These are phyloP conservation scores for Philopotamus ludificatus DNA, from an alignment of 1,140 invertebrate genomes.

Conservation along the genomic window DNA sequence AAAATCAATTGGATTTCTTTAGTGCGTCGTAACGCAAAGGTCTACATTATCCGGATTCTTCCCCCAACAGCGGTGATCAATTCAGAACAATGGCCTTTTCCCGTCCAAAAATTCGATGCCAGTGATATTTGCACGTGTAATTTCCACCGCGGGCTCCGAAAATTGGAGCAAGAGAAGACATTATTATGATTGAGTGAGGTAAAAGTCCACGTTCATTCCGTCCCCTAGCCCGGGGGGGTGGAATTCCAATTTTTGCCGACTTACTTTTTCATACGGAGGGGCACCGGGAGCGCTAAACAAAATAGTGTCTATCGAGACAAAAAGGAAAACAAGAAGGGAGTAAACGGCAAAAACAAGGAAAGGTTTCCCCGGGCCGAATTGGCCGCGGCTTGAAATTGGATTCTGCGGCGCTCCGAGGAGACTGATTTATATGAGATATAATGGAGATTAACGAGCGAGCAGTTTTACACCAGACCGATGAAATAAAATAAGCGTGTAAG, in stretches of 20 bases:
- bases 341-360: not conserved
- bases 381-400: slow-evolving; percentile 4
- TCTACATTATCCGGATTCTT: too few species aligned
- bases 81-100: too few species aligned
- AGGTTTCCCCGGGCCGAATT: not conserved
- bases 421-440: slow-evolving; percentile 4
- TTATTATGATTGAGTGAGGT: slow-evolving; percentile 22
- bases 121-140: slow-evolving; percentile 17
- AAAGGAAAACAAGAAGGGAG: not conserved
- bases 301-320: not conserved
- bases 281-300: not conserved
- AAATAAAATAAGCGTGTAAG: too few species aligned
- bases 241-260: slow-evolving; percentile 15
- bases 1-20: too few species aligned
- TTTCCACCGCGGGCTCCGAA: not conserved
- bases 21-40: too few species aligned
- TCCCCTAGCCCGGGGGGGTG: not conserved
- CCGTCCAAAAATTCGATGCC: slow-evolving; percentile 4
- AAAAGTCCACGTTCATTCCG: not conserved
- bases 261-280: too few species aligned
- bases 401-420: not conserved
- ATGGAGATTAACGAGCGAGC: not conserved
- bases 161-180: not conserved
- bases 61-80: too few species aligned
- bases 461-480: not conserved